Base-by-base conservation (phyloP, 2,888 invertebrate species). In the Enchytraeus crypticus region DNA sequence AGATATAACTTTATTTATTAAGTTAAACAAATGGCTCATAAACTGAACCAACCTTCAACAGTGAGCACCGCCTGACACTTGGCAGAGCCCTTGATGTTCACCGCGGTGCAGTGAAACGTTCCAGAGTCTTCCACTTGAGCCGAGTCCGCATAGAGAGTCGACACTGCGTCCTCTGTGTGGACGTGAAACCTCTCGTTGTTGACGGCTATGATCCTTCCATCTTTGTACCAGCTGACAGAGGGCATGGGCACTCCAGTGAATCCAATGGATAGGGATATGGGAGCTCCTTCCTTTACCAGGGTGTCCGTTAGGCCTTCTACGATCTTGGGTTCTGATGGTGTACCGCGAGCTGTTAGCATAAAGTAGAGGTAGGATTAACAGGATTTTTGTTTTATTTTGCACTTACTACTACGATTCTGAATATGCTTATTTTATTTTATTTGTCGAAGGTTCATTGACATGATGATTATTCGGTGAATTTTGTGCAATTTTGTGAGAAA, bases 81-180 rank as follows among this genome's bases (percentile, higher is more conserved):
- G 73, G 95, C 93, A 76, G 93, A 93, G 79, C 97, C 97, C 76
- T 93, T 93, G 76, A 90, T 87, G 81, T 96, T 98, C 82, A 92
- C 92, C 72, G 97, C 97, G 67, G 92, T 93, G 82, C 96, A 97
- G 81, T 96, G 95, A 81, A 93, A 97, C 95, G 95, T 96, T 74
- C 91, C 93, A 76, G 92, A 88, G 83, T 96, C 93, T 77, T 86
- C 84, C 80, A 87, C 85, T 81, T 86, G 88, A 71, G 90, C 89
- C 81, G 86, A 84, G 69, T 88, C 86, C 77, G 97, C 90, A 81
- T 90, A 89, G 78, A 98, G 84, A 70, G 89, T 88, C 71, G 95
- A 71, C 23, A 71, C 61, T 30, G 58, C 73, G 49, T 69, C 73
- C 53, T 73, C 71, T 5, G 71, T 73, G 53, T 73, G 71, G 63